Evolutionary conservation across 2,888 invertebrate species (phyloP).

Genomic region (Drymonia ruficornis): DNA sequence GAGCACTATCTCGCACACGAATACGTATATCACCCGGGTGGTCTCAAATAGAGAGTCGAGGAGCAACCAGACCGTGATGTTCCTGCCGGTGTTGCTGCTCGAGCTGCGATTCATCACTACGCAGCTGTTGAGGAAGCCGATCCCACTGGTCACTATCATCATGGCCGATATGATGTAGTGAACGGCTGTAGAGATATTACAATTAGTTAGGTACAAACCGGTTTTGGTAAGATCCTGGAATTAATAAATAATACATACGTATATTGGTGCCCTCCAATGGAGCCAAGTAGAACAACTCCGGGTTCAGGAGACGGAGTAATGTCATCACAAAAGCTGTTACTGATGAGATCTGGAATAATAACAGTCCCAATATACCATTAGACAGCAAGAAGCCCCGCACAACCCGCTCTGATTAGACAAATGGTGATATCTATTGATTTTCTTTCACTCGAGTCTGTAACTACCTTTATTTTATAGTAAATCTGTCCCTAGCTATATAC

Average conservation of each 20-base stretch:
- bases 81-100: slow-evolving; percentile 54
- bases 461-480: too few species aligned
- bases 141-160: slow-evolving; percentile 62
- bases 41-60: slow-evolving; percentile 77
- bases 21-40: slow-evolving; percentile 70
- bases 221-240: too few species aligned
- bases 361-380: neutral
- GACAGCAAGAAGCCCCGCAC: too few species aligned
- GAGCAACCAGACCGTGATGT: slow-evolving; percentile 72
- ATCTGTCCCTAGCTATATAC: too few species aligned
- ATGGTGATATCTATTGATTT: too few species aligned
- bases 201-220: too few species aligned
- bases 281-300: slow-evolving; percentile 65
- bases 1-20: slow-evolving; percentile 66
- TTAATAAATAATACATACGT: slow-evolving; percentile 46
- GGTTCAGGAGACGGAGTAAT: slow-evolving; percentile 63
- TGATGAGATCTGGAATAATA: slow-evolving; percentile 66
- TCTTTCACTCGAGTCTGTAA: too few species aligned
- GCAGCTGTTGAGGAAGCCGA: slow-evolving; percentile 73
- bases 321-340: slow-evolving; percentile 71
- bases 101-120: slow-evolving; percentile 65
- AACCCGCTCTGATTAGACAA: too few species aligned
- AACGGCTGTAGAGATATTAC: slow-evolving; percentile 48
- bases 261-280: slow-evolving; percentile 57
- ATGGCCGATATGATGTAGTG: slow-evolving; percentile 71